phyloP scores from a whole-genome alignment of 2,888 invertebrate genomes.

The Thymelicus lineola region DNA sequence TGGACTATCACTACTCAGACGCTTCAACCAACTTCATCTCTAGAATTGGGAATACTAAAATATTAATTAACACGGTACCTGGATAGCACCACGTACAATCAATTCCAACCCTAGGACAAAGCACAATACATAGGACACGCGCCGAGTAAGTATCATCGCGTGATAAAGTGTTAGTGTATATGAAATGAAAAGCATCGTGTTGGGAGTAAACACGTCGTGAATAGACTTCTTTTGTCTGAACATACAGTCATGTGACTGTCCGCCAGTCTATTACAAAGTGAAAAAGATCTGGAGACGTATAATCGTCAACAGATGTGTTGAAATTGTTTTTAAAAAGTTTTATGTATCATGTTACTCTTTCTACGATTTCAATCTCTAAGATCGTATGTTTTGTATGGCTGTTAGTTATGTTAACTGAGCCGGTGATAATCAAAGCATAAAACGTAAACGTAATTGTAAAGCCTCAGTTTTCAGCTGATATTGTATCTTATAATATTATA shows the following conservation, averaged over 20 bases:
- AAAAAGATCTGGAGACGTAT: conserved; percentile 53
- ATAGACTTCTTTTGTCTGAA: conserved; percentile 44
- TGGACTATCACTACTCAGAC: neutral
- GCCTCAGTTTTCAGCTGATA: no score
- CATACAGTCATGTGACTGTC: conserved; percentile 46
- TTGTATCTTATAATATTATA: no score
- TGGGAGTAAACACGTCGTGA: conserved; percentile 40
- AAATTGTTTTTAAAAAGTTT: neutral
- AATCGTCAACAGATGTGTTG: conserved; percentile 32
- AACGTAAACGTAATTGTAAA: no score
- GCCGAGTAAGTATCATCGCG: conserved; percentile 28
- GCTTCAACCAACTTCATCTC: no score
- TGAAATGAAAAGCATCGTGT: conserved; percentile 31
- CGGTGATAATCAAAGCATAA: no score
- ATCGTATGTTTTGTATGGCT: no score
- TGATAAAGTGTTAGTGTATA: conserved; percentile 31
- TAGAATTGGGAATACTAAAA: no score
- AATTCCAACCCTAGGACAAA: neutral
- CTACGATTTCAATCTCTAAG: no score
- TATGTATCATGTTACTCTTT: no score
- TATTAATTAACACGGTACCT: no score
- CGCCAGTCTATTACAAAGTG: conserved; percentile 50
- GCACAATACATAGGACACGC: conserved; percentile 19
- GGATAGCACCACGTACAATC: neutral
- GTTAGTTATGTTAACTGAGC: no score